Conservation (phyloP, 2,888 invertebrate genomes). For the Parnassius apollo region DNA sequence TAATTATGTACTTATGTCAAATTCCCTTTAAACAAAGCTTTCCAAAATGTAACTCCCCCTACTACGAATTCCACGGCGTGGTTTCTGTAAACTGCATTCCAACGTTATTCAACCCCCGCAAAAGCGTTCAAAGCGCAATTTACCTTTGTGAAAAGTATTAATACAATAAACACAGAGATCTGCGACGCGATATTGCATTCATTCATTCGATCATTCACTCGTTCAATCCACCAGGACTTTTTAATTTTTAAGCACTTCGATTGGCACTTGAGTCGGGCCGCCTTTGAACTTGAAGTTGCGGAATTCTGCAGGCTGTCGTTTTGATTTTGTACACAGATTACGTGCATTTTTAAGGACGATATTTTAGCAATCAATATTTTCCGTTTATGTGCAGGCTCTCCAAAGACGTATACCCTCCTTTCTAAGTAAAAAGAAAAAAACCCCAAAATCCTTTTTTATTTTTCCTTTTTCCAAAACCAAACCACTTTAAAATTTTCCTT, state of each 20-base stretch:
- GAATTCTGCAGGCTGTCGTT: conserved; percentile 36
- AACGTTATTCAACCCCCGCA: conserved; percentile 56
- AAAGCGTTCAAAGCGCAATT: conserved; percentile 53
- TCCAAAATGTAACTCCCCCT: conserved; percentile 34
- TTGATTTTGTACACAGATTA: conserved; percentile 45
- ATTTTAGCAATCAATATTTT: conserved; percentile 34
- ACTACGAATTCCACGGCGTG: conserved; percentile 37
- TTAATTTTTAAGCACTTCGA: conserved; percentile 63
- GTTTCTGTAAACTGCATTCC: conserved; percentile 45
- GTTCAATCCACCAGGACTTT: conserved; percentile 48
- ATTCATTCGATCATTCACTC: conserved; percentile 57
- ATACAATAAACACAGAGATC: conserved; percentile 72
- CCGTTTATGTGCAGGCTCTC: neutral
- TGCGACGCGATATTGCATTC: conserved; percentile 65
- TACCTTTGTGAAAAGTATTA: conserved; percentile 61
- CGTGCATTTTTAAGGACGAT: conserved; percentile 29
- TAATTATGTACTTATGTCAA: conserved; percentile 31
- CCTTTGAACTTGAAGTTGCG: conserved; percentile 59
- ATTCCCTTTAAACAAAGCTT: conserved; percentile 35
- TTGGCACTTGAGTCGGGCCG: conserved; percentile 68
- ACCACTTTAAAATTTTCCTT: no score
- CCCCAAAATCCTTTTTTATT: no score
- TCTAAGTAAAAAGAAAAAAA: no score
- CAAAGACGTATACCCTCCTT: neutral
- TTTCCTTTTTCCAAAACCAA: no score